A percentile compares a stretch with the other conserved stretches of the same genome.
Conservation (phyloP, 1,140 invertebrate genomes). For the Daktulosphaira vitifoliae region DNA sequence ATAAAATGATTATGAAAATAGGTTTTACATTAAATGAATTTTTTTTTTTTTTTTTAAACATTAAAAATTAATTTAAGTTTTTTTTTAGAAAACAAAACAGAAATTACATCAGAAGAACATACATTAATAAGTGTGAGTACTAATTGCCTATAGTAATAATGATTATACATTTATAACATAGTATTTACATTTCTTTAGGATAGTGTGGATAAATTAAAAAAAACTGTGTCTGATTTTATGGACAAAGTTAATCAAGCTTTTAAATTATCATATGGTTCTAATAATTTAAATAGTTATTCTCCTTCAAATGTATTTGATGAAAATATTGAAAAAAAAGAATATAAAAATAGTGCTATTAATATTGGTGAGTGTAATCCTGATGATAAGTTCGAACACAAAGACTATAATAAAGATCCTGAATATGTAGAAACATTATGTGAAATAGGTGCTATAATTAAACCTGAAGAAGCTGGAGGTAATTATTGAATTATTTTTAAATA, state of each 20-base stretch:
- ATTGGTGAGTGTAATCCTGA: too few species aligned
- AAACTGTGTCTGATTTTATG: not conserved
- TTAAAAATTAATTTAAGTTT: too few species aligned
- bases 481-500: not conserved
- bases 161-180: too few species aligned
- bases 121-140: not conserved
- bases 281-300: not conserved
- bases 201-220: not conserved
- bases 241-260: not conserved
- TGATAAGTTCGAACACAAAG: too few species aligned
- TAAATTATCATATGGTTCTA: not conserved
- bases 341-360: too few species aligned
- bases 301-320: too few species aligned
- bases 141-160: too few species aligned
- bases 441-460: not conserved
- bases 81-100: not conserved
- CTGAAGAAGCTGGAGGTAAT: constrained; percentile 30
- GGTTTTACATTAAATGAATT: not conserved
- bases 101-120: not conserved
- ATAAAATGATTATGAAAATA: constrained; percentile 7
- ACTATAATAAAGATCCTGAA: not conserved
- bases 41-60: too few species aligned
- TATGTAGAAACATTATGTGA: not conserved
- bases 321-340: too few species aligned
- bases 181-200: not conserved